phyloP scores from a whole-genome alignment of 2,888 invertebrate genomes.

The Amphipoea lucens region DNA sequence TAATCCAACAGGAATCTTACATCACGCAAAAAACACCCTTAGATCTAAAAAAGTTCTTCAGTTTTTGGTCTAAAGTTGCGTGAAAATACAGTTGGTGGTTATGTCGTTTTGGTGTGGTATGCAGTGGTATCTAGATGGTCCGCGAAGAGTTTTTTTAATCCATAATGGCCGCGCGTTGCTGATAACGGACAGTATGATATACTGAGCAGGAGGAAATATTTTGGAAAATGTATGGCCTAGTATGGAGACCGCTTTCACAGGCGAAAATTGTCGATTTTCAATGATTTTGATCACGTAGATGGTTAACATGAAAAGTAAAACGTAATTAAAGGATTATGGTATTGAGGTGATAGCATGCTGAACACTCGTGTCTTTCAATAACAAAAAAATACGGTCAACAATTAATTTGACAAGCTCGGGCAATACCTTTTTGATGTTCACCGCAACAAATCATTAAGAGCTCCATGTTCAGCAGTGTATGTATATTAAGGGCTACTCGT shows the following conservation, averaged over 20 bases:
- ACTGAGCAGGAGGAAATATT: constrained; percentile 75
- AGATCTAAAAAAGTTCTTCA: not conserved
- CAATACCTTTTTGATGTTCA: not conserved
- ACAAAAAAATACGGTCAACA: not conserved
- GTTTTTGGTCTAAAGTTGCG: constrained; percentile 31
- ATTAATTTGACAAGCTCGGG: not conserved
- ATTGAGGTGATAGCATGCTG: not conserved
- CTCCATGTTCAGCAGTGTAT: not conserved
- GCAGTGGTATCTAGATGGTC: constrained; percentile 79
- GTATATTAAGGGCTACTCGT: not conserved
- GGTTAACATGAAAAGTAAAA: not conserved
- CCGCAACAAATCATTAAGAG: not conserved
- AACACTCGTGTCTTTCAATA: not conserved
- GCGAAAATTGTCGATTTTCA: not conserved
- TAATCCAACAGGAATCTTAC: constrained; percentile 43
- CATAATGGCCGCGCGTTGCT: constrained; percentile 80
- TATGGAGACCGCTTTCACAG: constrained; percentile 65
- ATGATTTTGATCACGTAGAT: not conserved
- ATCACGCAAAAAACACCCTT: constrained; percentile 28
- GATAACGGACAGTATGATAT: constrained; percentile 85
- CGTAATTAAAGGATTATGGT: not conserved
- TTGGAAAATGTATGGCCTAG: constrained; percentile 60
- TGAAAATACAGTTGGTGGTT: constrained; percentile 42
- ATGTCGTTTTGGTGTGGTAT: constrained; percentile 37
- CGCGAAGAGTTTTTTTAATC: constrained; percentile 88